Evolutionary conservation across 1,140 invertebrate species (phyloP).

Genomic region (Steinernema feltiae): DNA sequence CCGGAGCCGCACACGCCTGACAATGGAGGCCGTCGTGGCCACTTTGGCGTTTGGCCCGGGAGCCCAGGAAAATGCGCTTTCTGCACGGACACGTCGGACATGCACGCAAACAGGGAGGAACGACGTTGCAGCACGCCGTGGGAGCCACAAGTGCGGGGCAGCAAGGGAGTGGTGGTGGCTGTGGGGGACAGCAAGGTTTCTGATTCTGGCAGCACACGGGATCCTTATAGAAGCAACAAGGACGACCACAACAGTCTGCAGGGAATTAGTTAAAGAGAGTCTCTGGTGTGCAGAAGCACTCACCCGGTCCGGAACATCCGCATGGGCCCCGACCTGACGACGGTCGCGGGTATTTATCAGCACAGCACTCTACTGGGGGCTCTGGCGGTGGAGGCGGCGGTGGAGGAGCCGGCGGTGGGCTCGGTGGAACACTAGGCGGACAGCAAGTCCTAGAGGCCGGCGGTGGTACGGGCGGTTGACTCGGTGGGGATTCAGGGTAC

Average conservation of each 20-base stretch:
- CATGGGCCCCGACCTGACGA: conserved; percentile 22
- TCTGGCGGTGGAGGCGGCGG: conserved; percentile 42
- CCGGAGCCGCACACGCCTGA: conserved; percentile 25
- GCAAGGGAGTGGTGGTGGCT: conserved; percentile 32
- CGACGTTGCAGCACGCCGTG: conserved; percentile 25
- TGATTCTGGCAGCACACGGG: conserved; percentile 30
- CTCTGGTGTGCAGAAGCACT: conserved; percentile 23
- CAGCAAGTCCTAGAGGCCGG: conserved; percentile 41
- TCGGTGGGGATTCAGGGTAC: conserved; percentile 17
- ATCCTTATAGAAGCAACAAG: conserved; percentile 44
- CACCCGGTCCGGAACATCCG: conserved; percentile 26
- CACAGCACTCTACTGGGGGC: conserved; percentile 44
- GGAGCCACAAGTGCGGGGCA: conserved; percentile 28
- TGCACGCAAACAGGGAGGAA: conserved; percentile 40
- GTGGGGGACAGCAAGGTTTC: conserved; percentile 43
- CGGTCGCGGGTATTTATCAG: conserved; percentile 22
- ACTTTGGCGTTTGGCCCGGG: conserved; percentile 32
- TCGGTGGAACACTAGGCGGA: conserved; percentile 35
- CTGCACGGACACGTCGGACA: conserved; percentile 44
- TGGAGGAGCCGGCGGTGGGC: conserved; percentile 30
- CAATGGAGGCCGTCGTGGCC: conserved; percentile 33
- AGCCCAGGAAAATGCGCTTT: conserved; percentile 36
- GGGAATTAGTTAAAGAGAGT: conserved; percentile 7
- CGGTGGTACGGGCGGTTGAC: conserved; percentile 24
- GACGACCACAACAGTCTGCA: conserved; percentile 39